Conservation (phyloP, 2,113 vertebrate species). For the Lepidothrix coronata region DNA sequence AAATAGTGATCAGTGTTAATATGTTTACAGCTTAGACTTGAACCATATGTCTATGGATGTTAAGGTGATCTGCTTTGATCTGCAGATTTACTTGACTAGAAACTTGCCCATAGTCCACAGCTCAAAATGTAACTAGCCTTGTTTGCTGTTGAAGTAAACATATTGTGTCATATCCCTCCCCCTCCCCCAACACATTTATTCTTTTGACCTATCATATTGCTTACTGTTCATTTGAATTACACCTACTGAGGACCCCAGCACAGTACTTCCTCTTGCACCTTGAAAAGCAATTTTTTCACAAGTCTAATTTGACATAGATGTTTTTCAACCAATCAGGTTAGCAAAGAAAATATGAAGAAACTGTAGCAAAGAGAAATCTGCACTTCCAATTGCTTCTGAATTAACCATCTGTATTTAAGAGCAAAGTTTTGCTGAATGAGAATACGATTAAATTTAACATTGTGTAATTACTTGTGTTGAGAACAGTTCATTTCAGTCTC, state of each 20-base stretch:
- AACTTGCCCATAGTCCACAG: not conserved
- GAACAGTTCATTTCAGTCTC: not conserved
- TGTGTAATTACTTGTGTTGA: not conserved
- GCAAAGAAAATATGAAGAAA: not conserved
- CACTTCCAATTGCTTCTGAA: not conserved
- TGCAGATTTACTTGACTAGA: not conserved
- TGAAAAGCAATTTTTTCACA: not conserved
- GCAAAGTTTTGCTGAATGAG: not conserved
- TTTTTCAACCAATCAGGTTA: not conserved
- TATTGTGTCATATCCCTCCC: not conserved
- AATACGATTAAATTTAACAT: not conserved
- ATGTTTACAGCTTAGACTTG: not conserved
- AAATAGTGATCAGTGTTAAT: not conserved
- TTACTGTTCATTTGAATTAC: not conserved
- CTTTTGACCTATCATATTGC: not conserved
- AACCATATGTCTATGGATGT: not conserved
- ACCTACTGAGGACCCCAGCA: not conserved
- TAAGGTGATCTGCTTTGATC: not conserved
- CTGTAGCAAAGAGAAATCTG: not conserved
- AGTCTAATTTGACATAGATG: not conserved
- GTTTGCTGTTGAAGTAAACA: not conserved
- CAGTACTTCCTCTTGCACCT: not conserved
- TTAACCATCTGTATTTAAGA: not conserved
- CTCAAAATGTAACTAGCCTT: not conserved
- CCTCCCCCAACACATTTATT: not conserved